Percentiles rank a stretch among this genome's conserved stretches.
Conservation (phyloP, 2,113 vertebrate species). For the Elephas maximus region DNA sequence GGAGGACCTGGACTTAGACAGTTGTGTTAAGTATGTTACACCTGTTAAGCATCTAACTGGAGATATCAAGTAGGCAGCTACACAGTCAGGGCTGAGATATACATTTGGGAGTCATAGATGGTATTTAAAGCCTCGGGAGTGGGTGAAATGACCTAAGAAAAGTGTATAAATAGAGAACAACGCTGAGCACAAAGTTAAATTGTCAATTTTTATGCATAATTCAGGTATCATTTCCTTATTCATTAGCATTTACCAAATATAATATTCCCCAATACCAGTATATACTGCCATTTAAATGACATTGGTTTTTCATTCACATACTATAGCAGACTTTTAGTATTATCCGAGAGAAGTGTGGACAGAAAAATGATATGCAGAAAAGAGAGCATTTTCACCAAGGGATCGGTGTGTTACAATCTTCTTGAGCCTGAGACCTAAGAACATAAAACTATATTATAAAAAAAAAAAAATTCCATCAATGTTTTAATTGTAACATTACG, state of each 20-base stretch:
- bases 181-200: background rate
- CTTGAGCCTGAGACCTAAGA: background rate
- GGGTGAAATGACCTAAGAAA: background rate
- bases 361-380: background rate
- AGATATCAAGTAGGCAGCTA: background rate
- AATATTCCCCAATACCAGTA: background rate
- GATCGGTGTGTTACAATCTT: background rate
- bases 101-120: background rate
- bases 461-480: background rate
- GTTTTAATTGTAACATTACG: background rate
- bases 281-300: background rate
- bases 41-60: background rate
- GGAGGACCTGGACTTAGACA: background rate
- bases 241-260: background rate
- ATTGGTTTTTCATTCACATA: background rate
- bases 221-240: background rate
- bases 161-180: background rate
- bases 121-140: background rate
- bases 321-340: background rate
- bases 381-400: background rate
- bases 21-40: background rate
- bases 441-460: background rate
- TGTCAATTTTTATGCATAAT: background rate
- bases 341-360: background rate
- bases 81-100: background rate